Percentiles rank a stretch among this genome's conserved stretches.
Conservation (phyloP, 2,113 vertebrate genomes). For the Rutilus rutilus region DNA sequence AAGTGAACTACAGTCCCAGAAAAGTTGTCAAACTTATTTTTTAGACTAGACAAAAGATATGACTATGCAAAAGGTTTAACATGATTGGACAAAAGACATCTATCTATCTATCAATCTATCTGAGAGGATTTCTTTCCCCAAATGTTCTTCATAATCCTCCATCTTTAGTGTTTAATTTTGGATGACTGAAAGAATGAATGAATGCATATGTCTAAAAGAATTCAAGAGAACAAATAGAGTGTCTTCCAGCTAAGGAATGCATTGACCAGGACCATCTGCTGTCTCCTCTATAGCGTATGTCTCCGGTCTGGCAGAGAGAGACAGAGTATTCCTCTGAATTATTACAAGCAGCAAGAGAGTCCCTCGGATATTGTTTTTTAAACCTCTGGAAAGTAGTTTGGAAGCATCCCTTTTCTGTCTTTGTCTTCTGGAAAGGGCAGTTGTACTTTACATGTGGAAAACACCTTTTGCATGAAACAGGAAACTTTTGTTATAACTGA, state of each 20-base stretch:
- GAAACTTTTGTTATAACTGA: background rate
- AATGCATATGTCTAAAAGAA: constrained; percentile 3
- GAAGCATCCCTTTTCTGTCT: background rate
- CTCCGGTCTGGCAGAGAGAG: constrained; percentile 34
- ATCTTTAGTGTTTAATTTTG: constrained; percentile 15
- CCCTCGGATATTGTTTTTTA: background rate
- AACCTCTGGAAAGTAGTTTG: constrained; percentile 20
- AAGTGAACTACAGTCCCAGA: too few species aligned
- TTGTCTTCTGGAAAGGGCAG: background rate
- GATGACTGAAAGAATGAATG: constrained; percentile 27
- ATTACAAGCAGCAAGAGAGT: constrained; percentile 1
- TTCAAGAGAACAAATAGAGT: constrained; percentile 20
- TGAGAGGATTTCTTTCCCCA: too few species aligned
- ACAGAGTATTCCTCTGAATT: constrained; percentile 25
- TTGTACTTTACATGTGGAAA: background rate
- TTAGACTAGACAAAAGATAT: too few species aligned
- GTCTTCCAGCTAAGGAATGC: background rate
- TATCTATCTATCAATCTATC: too few species aligned
- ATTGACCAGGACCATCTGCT: constrained; percentile 43
- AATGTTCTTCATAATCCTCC: background rate
- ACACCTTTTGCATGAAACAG: background rate
- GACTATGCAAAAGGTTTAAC: too few species aligned
- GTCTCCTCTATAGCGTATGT: constrained; percentile 5
- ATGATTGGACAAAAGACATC: too few species aligned
- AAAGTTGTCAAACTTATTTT: too few species aligned